phyloP scores from a whole-genome alignment of 2,888 invertebrate genomes.

The Sphaerophoria taeniata region DNA sequence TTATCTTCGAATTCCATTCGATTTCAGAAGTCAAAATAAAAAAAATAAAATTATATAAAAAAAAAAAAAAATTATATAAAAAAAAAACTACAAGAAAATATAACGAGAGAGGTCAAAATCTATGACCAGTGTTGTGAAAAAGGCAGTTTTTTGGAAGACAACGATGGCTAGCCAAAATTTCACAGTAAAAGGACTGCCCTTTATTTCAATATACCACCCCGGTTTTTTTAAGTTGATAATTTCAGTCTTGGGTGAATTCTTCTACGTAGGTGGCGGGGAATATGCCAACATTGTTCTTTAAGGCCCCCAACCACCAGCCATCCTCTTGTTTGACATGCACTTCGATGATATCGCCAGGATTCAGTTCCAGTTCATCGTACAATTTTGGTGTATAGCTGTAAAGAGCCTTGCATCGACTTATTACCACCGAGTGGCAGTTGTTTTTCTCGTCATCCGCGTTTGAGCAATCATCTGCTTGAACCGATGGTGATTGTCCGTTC shows the following conservation, averaged over 20 bases:
- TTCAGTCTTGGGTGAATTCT: constrained; percentile 84
- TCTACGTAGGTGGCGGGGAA: constrained; percentile 98
- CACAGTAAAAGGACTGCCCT: constrained; percentile 1
- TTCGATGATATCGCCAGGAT: constrained; percentile 92
- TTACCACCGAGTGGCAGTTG: constrained; percentile 76
- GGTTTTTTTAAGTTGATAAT: neutral
- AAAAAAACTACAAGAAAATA: constrained; percentile 12
- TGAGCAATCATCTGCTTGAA: constrained; percentile 5
- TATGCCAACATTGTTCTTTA: constrained; percentile 91
- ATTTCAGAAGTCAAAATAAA: constrained; percentile 52
- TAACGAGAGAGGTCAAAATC: constrained; percentile 29
- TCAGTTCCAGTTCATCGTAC: constrained; percentile 92
- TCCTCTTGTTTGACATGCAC: constrained; percentile 95
- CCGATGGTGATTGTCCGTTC: constrained; percentile 41
- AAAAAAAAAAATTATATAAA: constrained; percentile 14
- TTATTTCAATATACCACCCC: constrained; percentile 5
- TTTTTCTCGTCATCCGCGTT: constrained; percentile 38
- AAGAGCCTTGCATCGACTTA: constrained; percentile 92
- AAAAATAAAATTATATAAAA: constrained; percentile 42
- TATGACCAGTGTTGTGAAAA: constrained; percentile 35
- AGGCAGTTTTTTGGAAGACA: constrained; percentile 62
- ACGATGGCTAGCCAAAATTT: constrained; percentile 25
- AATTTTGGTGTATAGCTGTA: constrained; percentile 94
- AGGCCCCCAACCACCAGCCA: constrained; percentile 97
- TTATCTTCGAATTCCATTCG: constrained; percentile 63